A percentile compares a stretch with the other conserved stretches of the same genome.
Conservation (phyloP, 1,140 invertebrate species). For the Drosophila tsacasi region DNA sequence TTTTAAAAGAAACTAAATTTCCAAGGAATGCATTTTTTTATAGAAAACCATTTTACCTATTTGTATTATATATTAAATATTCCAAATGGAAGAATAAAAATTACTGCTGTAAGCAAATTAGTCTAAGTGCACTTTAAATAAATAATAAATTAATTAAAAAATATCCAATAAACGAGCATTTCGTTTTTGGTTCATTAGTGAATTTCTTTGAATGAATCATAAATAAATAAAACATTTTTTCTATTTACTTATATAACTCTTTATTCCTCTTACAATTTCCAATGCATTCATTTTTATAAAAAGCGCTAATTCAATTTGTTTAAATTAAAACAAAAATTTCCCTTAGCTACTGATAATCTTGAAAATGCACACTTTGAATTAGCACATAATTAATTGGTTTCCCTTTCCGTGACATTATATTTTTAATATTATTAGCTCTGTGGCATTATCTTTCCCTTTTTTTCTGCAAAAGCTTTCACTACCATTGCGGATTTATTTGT, state of each 20-base stretch:
- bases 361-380: conserved; percentile 18
- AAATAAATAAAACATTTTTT: neutral
- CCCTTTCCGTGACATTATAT: conserved; percentile 8
- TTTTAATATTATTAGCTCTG: conserved; percentile 10
- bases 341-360: conserved; percentile 1
- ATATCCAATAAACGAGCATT: neutral
- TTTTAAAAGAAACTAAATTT: too few species aligned
- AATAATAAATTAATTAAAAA: neutral
- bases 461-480: conserved; percentile 26
- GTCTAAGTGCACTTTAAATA: neutral
- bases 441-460: conserved; percentile 18
- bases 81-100: neutral
- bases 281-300: neutral
- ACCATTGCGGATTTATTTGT: neutral
- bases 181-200: neutral
- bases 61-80: neutral
- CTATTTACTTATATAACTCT: neutral
- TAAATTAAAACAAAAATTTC: neutral
- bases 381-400: conserved; percentile 34
- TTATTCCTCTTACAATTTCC: neutral
- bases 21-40: too few species aligned
- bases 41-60: neutral
- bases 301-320: neutral
- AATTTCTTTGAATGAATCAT: neutral
- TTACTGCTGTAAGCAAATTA: neutral